phyloP scores from a whole-genome alignment of 2,888 invertebrate genomes.

The Ischnus inquisitorius region DNA sequence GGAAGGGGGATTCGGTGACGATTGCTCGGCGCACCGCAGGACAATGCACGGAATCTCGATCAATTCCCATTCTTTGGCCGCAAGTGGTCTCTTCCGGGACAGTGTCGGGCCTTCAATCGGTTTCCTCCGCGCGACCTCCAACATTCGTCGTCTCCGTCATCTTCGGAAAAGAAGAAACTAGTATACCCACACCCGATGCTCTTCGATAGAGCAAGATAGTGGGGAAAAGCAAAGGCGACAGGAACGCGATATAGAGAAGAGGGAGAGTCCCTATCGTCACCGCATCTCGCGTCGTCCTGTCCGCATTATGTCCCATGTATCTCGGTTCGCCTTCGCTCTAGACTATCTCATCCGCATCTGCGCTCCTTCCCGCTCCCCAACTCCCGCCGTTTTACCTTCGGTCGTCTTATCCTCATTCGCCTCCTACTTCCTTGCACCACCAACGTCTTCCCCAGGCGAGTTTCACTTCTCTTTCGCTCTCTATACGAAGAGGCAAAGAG shows the following conservation, averaged over 20 bases:
- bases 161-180: slow-evolving; percentile 46
- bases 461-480: neutral
- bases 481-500: slow-evolving; percentile 14
- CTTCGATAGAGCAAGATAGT: slow-evolving; percentile 8
- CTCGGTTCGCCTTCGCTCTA: slow-evolving; percentile 67
- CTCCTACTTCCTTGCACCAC: neutral
- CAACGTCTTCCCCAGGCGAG: slow-evolving; percentile 1
- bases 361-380: slow-evolving; percentile 49
- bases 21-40: slow-evolving; percentile 61
- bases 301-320: slow-evolving; percentile 74
- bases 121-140: slow-evolving; percentile 48
- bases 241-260: slow-evolving; percentile 64
- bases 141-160: slow-evolving; percentile 47
- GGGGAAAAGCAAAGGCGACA: slow-evolving; percentile 57
- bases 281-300: slow-evolving; percentile 75
- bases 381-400: slow-evolving; percentile 3
- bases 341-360: slow-evolving; percentile 74
- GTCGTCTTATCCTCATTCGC: slow-evolving; percentile 25
- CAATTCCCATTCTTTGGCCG: slow-evolving; percentile 69
- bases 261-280: slow-evolving; percentile 71
- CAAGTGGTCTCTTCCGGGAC: slow-evolving; percentile 69
- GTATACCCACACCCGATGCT: slow-evolving; percentile 11
- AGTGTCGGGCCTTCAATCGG: slow-evolving; percentile 42
- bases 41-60: slow-evolving; percentile 70
- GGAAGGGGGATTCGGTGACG: slow-evolving; percentile 47